Evolutionary conservation across 2,888 invertebrate species (phyloP), one percentile per base, ranked within the genome.

Genomic region (Ethmia dodecea): DNA sequence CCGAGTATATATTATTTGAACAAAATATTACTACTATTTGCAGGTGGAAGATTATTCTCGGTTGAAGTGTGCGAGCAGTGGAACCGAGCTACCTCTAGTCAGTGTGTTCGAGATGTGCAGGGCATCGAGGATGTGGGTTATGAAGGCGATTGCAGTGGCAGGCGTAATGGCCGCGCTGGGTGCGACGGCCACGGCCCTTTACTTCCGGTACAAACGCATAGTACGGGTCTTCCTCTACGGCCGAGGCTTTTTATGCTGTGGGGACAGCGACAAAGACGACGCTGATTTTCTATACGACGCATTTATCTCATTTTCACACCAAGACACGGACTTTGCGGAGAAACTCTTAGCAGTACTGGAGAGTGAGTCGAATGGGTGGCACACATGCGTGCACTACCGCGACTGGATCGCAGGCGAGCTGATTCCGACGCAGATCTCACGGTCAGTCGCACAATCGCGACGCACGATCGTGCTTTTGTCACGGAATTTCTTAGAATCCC

Each of bases 281-380:
- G 44, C 57, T 1, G 54, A 50, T 47, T 51, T 50, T 9, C 22
- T 20, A n/a, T 95, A 91, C 64, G 95, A 96, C 63, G 93, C 93
- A 0, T 95, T 95, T 62, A 86, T 95, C 33, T 94, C 94, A 44
- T 95, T 91, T 61, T 91, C 94, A 0, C 91, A 93, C 55, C 88
- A 90, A 58, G 94, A 95, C 60, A 91, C 91, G 49, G 87, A 89
- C 2, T 92, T 93, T 52, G 73, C 88, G 0, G 86, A 90, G 13
- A 80, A 89, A 37, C 60, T 95, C 20, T 81, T 94, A n/a, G 88
- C 91, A 0, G 86, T 86, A 10, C 70, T 95, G 20, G 93, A 52
- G 92, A 66, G 37, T 89, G 89, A 2, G 80, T 6, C n/a, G 11
- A n/a, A 37, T 89, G 5, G 37, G 39, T 57, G 88, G 0, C 77